A percentile compares a stretch with the other conserved stretches of the same genome.
Conservation (phyloP, 2,113 vertebrate species). For the Hyaena hyaena region DNA sequence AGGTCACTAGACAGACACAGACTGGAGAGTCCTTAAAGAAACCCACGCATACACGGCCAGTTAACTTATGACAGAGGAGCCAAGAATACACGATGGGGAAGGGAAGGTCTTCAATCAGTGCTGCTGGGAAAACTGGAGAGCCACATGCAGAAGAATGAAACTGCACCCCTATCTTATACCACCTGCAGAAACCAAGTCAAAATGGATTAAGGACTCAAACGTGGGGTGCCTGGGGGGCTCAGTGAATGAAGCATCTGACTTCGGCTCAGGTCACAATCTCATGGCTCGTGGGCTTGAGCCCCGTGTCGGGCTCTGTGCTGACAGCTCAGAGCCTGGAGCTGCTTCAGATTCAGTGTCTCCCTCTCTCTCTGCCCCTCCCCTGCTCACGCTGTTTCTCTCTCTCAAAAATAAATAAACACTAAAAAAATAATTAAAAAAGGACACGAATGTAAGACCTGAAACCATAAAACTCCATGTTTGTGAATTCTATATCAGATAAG, state of each 20-base stretch:
- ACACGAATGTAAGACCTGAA: not conserved
- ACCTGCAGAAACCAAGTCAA: not conserved
- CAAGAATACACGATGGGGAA: no score
- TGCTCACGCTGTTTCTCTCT: no score
- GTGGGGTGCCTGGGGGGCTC: not conserved
- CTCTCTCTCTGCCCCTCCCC: no score
- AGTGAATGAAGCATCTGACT: no score
- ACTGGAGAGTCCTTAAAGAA: not conserved
- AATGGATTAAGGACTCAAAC: not conserved
- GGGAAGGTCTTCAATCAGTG: not conserved
- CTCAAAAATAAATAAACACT: no score
- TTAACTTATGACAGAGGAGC: not conserved
- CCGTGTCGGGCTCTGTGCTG: no score
- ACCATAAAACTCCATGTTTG: not conserved
- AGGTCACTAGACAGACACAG: not conserved
- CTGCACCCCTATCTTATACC: not conserved
- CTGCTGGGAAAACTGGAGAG: not conserved
- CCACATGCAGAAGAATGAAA: not conserved
- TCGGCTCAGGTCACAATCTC: no score
- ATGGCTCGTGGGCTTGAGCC: no score
- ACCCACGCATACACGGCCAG: rapidly evolving
- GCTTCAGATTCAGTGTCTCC: no score
- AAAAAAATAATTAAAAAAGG: no score
- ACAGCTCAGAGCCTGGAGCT: no score
- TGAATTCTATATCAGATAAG: not conserved